Base-by-base conservation (phyloP, 2,888 invertebrate genomes). In the Phortica magna region DNA sequence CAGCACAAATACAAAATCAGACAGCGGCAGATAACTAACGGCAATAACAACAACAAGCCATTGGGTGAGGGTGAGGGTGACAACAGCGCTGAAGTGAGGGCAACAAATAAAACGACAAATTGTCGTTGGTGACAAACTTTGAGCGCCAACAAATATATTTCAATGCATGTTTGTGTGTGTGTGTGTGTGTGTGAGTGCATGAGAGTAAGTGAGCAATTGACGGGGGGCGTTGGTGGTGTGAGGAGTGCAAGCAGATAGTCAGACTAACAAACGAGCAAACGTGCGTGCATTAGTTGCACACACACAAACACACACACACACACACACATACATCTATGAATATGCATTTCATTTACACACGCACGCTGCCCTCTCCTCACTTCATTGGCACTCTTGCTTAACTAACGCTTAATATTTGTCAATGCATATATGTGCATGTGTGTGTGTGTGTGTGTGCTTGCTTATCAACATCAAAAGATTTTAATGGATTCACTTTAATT, bases 401-500 rank as follows among this genome's bases (percentile, higher is more conserved):
- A 31, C 31, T 31, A 31, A 1, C 31, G 31, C 31, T 31, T 31
- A 31, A 31, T 31, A 31, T 31, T 22, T 17, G 14, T 43, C 31
- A 19, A 2, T 53, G 10, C 10, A 22, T 31, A 31, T 31, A 7
- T 55, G n/a, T 59, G 72, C 53, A 7, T 73, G 41, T 17, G 55
- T 73, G 42, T 73, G 17, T 73, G 59, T 42, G 42, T 59, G 39
- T 72, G 57, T 70, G 14, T 71, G 6, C 48, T 14, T 70, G 53
- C 12, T 70, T 70, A 67, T 67, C 67, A 71, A 42, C 70, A 31
- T 48, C 70, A 71, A 71, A 71, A 71, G 70, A 53, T 19, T 71
- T 71, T 71, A 71, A 71, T 71, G 70, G 55, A 71, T 71, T 71
- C 70, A 71, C 70, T 71, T 71, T 71, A 71, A 71, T 71, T 71